These are phyloP conservation scores for Setophaga coronata DNA, from an alignment of 2,113 vertebrate genomes.

Conservation along the genomic window DNA sequence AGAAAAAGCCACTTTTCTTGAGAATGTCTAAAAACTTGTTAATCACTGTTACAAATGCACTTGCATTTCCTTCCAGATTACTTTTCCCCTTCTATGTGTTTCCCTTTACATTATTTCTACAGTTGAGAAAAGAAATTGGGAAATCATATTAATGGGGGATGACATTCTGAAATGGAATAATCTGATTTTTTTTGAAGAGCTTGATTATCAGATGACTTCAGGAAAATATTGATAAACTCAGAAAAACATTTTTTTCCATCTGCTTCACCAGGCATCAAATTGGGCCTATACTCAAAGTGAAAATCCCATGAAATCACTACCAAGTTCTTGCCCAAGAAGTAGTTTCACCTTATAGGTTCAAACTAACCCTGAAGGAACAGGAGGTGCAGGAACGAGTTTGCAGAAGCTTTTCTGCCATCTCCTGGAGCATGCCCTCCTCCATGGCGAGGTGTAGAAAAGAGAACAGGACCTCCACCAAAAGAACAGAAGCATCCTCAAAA, in stretches of 20 bases:
- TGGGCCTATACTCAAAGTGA: not conserved
- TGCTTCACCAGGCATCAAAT: not conserved
- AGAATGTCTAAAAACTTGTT: not conserved
- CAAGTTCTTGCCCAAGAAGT: not conserved
- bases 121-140: not conserved
- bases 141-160: not conserved
- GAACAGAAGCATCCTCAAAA: not conserved
- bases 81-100: not conserved
- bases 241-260: not conserved
- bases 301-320: not conserved
- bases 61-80: not conserved
- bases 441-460: not conserved
- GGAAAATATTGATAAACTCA: not conserved
- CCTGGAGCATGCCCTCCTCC: not conserved
- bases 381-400: not conserved
- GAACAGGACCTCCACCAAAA: not conserved
- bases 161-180: not conserved
- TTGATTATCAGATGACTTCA: not conserved
- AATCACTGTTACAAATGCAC: not conserved
- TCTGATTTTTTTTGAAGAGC: not conserved
- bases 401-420: not conserved
- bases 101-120: not conserved
- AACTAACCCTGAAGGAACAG: not conserved
- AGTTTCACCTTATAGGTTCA: not conserved
- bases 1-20: not conserved